Conservation (phyloP, 2,113 vertebrate species). For the Cinclus mexicanus region DNA sequence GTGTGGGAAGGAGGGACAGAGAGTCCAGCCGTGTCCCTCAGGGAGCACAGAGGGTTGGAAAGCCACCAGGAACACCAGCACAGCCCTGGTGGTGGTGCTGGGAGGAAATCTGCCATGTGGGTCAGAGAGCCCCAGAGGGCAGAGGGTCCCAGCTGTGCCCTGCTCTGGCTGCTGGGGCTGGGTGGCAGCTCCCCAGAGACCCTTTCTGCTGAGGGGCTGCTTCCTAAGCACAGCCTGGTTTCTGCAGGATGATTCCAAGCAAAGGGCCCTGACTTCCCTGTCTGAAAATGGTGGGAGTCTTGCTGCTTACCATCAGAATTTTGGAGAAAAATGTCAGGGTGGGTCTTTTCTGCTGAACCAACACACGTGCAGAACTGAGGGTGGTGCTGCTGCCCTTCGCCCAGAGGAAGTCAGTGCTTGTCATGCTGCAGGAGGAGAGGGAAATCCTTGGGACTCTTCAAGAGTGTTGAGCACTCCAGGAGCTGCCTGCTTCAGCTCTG, state of each 20-base stretch:
- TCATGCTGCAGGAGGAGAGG: background rate
- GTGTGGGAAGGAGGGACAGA: background rate
- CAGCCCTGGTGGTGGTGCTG: background rate
- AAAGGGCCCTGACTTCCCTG: rapidly evolving
- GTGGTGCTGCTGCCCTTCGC: background rate
- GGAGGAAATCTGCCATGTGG: background rate
- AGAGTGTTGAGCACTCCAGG: background rate
- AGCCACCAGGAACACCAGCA: background rate
- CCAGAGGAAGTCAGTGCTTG: background rate
- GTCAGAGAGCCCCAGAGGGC: background rate
- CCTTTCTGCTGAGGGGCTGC: background rate
- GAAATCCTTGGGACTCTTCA: background rate
- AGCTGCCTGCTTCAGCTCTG: background rate
- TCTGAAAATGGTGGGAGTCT: background rate
- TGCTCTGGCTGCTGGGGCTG: background rate
- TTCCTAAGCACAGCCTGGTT: background rate
- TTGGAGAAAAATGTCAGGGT: background rate
- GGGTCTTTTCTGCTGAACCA: background rate
- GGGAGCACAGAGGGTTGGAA: background rate
- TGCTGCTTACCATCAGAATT: background rate
- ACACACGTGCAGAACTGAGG: background rate
- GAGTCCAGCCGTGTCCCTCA: rapidly evolving
- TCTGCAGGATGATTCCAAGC: background rate
- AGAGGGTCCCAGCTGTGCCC: background rate
- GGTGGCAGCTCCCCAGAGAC: background rate